Evolutionary conservation across 2,888 invertebrate genomes (phyloP), one percentile per base, ranked within the genome.

Genomic region (Drosophila antonietae): DNA sequence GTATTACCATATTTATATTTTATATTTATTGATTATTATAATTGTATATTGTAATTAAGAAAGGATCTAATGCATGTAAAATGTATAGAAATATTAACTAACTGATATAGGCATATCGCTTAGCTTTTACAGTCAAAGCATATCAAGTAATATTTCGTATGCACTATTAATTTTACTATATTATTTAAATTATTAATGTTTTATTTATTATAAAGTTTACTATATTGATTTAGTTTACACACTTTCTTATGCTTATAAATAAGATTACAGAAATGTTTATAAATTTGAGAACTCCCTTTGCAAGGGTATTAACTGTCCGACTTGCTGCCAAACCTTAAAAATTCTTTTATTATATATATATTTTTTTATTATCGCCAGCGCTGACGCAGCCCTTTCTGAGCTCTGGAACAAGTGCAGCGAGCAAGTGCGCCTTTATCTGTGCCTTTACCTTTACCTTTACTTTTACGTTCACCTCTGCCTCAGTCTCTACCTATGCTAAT

Each of bases 401-500:
- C 59, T 31, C 46, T 41, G 57, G 56, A 80, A 72, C 80, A 80
- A 82, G 80, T 80, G 80, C 80, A 81, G 52, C 39, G 62, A 51
- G 31, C 73, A 58, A 73, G 68, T 75, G 52, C 67, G 60, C 65
- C 59, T 70, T 75, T 75, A 56, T 68, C 69, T 75, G 69, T 75
- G 41, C 61, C 65, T 68, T 61, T 71, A 23, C 23, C 23, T 23
- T 23, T 23, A 23, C 57, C 58, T 57, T 15, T 56, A 55, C 55
- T 43, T 62, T 3, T 59, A 15, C 49, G 31, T 37, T 8, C 44
- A 28, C 43, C 44, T 39, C 0, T 37, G 5, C 37, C 14, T 46
- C 14, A 39, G 4, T 37, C 31, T 73, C 67, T 68, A 70, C 71
- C 85, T 84, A 84, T 84, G 84, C 88, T 84, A 84, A 84, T 84